Base-by-base conservation (phyloP, 2,888 invertebrate species). In the Blomia tropicalis region DNA sequence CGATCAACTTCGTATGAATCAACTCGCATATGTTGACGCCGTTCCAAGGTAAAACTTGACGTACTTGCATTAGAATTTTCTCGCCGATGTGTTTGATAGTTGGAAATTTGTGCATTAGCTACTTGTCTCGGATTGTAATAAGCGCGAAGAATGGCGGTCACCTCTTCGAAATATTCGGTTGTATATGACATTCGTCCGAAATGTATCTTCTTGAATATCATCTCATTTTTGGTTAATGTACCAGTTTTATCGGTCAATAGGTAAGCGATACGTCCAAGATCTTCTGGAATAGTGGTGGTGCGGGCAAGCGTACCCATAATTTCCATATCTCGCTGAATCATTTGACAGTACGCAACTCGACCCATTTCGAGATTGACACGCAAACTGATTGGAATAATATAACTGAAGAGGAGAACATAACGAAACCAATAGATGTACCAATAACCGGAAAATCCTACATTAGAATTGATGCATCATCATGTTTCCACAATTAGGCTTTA, bases 291-390 rank as follows among this genome's bases (percentile, higher is more conserved):
- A 2, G 96, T 99, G 2, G 95, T 96, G 61, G 92, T 92, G 5
- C 98, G 80, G 65, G 95, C 95, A 11, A 93, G 90, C 0, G 95
- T 93, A 27, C 90, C 93, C 66, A 84, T 83, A 68, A 99, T 93
- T 69, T 86, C 82, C 61, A 85, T 83, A 76, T 99, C 98, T 63
- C 86, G 80, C 71, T 92, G 90, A 70, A 98, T 95, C 68, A 87
- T 84, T 86, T 90, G 96, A 0, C 96, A 90, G 75, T 96, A 99
- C 72, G 87, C 92, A 0, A 87, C 85, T 76, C 99, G 98, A 1
- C 95, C 96, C 88, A 99, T 90, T 71, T 98, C 98, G 69, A 98
- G 79, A 77, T 99, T 99, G 0, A 99, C 96, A 66, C 98, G 80
- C 71, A 98, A 81, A 77, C 95, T 88, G 70, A 98, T 92, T 19